Evolutionary conservation across 1,140 invertebrate species (phyloP).

Genomic region (Chelonus insularis): DNA sequence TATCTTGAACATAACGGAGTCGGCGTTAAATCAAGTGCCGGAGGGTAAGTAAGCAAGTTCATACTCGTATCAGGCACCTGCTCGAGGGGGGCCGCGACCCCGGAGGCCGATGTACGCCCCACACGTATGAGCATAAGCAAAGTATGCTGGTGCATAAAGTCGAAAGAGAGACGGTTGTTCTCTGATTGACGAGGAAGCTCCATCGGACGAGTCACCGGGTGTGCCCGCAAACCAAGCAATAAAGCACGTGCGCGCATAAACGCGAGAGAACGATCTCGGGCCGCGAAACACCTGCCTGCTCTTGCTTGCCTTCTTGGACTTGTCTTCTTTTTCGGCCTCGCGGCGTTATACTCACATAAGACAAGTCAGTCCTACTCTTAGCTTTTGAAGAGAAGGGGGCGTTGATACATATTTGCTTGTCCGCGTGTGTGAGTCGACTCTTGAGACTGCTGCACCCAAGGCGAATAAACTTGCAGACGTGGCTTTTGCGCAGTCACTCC

Average conservation of each 20-base stretch:
- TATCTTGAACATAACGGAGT: too few relatives aligned
- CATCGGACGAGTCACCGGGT: slow-evolving; percentile 46
- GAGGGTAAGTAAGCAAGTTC: too few relatives aligned
- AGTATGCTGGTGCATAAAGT: neutral
- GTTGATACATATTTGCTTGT: slow-evolving; percentile 19
- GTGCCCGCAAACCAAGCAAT: slow-evolving; percentile 45
- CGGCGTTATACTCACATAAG: neutral
- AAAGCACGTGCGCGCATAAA: slow-evolving; percentile 56
- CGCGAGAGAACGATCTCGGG: slow-evolving; percentile 47
- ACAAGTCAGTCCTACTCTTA: neutral
- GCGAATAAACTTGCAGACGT: slow-evolving; percentile 15
- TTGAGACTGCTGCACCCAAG: slow-evolving; percentile 14
- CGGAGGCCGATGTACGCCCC: neutral
- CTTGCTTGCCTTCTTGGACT: neutral
- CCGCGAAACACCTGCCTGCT: slow-evolving; percentile 48
- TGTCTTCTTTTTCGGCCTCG: neutral
- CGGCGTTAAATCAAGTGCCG: too few relatives aligned
- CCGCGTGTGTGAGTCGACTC: neutral
- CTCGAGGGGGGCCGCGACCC: neutral
- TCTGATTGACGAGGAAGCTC: slow-evolving; percentile 52
- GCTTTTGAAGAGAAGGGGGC: neutral
- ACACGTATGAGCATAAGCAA: neutral
- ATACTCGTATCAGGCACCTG: neutral
- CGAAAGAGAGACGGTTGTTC: neutral
- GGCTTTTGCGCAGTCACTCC: slow-evolving; percentile 11